A percentile compares a stretch with the other conserved stretches of the same genome.
phyloP scores from a whole-genome alignment of 2,888 invertebrate genomes.

The Drosophila mimetica region DNA sequence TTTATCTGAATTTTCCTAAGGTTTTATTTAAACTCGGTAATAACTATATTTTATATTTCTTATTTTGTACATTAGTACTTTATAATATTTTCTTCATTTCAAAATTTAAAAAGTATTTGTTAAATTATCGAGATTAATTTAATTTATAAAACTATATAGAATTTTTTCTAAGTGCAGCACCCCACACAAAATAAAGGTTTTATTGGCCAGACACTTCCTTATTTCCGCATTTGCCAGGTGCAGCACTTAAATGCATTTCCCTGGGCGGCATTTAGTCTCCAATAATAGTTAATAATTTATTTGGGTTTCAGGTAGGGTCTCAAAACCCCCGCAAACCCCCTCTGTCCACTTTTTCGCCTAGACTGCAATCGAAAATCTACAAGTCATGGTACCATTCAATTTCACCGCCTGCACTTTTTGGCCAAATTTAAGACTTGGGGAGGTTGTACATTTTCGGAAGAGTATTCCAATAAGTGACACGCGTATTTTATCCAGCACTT shows the following conservation, averaged over 20 bases:
- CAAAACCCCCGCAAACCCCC: neutral
- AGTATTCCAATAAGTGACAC: neutral
- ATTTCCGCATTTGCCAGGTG: neutral
- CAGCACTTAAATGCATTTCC: neutral
- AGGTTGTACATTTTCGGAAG: neutral
- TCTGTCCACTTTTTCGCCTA: constrained; percentile 3
- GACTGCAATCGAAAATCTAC: constrained; percentile 64
- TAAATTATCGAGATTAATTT: too few relatives aligned
- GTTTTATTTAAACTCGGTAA: too few relatives aligned
- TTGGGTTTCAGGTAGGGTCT: neutral
- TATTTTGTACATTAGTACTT: too few relatives aligned
- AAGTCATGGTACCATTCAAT: constrained; percentile 68
- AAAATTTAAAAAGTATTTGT: too few relatives aligned
- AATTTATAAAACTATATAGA: neutral
- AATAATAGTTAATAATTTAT: constrained; percentile 10
- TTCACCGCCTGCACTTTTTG: constrained; percentile 39
- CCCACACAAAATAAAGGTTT: neutral
- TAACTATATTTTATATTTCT: too few relatives aligned
- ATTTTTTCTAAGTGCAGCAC: constrained; percentile 1
- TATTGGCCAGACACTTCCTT: neutral
- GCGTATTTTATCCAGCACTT: neutral
- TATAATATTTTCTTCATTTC: too few relatives aligned
- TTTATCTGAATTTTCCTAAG: too few relatives aligned
- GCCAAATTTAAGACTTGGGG: neutral
- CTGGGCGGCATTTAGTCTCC: neutral